Percentiles rank a stretch among this genome's conserved stretches.
phyloP scores from a whole-genome alignment of 2,797 vertebrate genomes.

The Cryptoprocta ferox region DNA sequence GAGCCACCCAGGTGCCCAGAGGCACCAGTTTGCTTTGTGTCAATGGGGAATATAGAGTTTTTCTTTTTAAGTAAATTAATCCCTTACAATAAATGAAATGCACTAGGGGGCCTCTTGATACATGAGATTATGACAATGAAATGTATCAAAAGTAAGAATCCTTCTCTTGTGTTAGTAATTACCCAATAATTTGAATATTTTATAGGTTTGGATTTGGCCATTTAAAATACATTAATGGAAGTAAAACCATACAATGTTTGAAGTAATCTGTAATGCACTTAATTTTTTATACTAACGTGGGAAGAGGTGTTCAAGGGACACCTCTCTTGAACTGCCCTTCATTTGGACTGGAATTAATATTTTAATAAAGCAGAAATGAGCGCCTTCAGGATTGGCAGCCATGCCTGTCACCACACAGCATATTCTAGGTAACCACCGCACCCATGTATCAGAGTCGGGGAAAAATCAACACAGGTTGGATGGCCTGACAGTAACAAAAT shows the following conservation, averaged over 20 bases:
- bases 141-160: neutral
- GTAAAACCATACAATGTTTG: neutral
- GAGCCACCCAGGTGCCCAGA: too few relatives aligned
- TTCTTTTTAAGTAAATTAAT: slow-evolving; percentile 9
- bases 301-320: neutral
- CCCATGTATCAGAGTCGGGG: neutral
- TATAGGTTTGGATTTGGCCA: neutral
- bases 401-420: neutral
- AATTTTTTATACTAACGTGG: neutral
- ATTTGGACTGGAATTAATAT: slow-evolving; percentile 2
- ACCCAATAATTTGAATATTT: neutral
- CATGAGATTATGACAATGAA: neutral
- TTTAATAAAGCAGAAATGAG: slow-evolving; percentile 40
- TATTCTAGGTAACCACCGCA: neutral
- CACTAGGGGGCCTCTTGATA: neutral
- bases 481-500: neutral
- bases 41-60: neutral
- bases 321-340: neutral
- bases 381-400: neutral
- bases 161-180: neutral
- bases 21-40: neutral
- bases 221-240: neutral
- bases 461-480: neutral
- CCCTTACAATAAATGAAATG: slow-evolving; percentile 11
- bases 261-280: neutral